Evolutionary conservation across 2,113 vertebrate genomes (phyloP).

Genomic region (Rostratula benghalensis): DNA sequence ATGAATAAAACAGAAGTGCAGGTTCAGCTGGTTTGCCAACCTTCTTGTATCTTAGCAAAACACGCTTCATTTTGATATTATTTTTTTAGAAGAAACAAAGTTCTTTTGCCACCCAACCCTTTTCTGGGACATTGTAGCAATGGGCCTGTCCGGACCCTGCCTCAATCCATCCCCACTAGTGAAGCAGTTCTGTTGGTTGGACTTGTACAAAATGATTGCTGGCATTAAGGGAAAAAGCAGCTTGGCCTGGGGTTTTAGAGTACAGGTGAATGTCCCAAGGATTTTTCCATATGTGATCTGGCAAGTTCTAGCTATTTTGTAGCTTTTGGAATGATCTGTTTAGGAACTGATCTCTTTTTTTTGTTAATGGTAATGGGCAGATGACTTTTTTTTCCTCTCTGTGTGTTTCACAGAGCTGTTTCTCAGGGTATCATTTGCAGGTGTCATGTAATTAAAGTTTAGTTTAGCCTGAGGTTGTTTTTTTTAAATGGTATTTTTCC

Average conservation of each 20-base stretch:
- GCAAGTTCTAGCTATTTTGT: not conserved
- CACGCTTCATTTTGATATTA: not conserved
- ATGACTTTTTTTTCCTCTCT: not conserved
- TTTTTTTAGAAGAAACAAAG: not conserved
- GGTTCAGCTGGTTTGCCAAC: not conserved
- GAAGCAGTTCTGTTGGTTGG: not conserved
- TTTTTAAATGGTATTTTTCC: not conserved
- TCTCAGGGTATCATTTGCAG: not conserved
- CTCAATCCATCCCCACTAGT: fast-evolving
- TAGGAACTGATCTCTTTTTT: not conserved
- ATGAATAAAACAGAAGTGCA: not conserved
- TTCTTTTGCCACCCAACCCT: not conserved
- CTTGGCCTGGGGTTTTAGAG: not conserved
- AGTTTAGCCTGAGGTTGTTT: not conserved
- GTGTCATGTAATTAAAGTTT: slow-evolving; percentile 36
- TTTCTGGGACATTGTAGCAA: not conserved
- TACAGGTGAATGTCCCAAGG: not conserved
- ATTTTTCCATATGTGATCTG: not conserved
- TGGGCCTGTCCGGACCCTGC: not conserved
- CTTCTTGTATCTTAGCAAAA: not conserved
- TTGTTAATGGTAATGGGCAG: not conserved
- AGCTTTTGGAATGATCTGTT: not conserved
- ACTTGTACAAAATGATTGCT: not conserved
- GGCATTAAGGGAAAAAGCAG: not conserved
- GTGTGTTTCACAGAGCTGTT: not conserved